phyloP scores from a whole-genome alignment of 2,113 vertebrate genomes.

The Lutjanus erythropterus region DNA sequence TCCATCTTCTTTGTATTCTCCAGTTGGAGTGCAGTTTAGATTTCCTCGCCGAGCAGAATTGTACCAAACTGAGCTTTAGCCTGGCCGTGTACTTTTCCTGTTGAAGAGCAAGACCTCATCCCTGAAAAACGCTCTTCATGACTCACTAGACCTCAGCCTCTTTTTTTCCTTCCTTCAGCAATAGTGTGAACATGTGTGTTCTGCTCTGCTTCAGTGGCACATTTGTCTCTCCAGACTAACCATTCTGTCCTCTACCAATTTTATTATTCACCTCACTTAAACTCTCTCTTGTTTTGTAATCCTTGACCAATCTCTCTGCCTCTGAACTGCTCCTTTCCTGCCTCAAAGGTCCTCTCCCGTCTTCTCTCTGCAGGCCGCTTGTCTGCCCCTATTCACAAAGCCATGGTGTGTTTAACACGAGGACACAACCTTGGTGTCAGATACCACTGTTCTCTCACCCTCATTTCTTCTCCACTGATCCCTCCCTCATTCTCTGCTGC shows the following conservation, averaged over 20 bases:
- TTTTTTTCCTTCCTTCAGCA: not conserved
- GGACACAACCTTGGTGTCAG: conserved; percentile 66
- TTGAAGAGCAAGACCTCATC: conserved; percentile 11
- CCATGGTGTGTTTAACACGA: conserved; percentile 48
- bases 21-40: not conserved
- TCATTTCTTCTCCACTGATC: conserved; percentile 39
- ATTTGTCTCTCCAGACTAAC: not conserved
- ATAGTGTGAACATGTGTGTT: not conserved
- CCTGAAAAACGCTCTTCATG: not conserved
- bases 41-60: not conserved
- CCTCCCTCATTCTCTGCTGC: conserved; percentile 36
- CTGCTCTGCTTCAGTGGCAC: not conserved
- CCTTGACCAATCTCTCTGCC: conserved; percentile 16
- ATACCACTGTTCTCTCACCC: conserved; percentile 25
- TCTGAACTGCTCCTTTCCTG: not conserved
- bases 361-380: conserved; percentile 11
- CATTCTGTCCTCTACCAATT: not conserved
- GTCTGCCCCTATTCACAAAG: conserved; percentile 46
- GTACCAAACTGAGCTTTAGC: conserved; percentile 17
- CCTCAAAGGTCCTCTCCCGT: conserved; percentile 1
- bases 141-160: not conserved
- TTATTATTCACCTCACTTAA: conserved; percentile 39
- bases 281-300: conserved; percentile 30
- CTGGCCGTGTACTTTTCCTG: not conserved
- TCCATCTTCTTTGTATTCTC: not conserved